A percentile compares a stretch with the other conserved stretches of the same genome.
These are phyloP conservation scores for Mastacembelus armatus DNA, from an alignment of 2,797 vertebrate species.

Conservation along the genomic window DNA sequence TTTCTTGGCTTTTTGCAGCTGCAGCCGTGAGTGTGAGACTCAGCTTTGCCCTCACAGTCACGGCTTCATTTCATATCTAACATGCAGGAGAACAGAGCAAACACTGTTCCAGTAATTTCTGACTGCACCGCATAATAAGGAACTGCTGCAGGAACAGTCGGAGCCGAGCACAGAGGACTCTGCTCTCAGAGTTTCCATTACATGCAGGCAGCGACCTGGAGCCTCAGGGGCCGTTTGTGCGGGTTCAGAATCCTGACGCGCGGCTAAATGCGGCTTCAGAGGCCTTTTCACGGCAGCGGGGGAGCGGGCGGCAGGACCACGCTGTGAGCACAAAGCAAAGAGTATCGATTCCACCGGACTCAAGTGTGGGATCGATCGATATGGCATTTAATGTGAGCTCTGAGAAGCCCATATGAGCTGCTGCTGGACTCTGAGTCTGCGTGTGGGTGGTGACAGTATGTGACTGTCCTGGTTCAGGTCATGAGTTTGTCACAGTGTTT, in stretches of 20 bases:
- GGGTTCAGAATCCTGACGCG: conserved; percentile 31
- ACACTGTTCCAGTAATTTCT: not conserved
- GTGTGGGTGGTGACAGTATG: not conserved
- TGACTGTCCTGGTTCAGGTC: not conserved
- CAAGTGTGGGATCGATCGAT: conserved; percentile 52
- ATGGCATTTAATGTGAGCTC: conserved; percentile 61
- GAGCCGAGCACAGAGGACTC: not conserved
- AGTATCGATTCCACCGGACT: conserved; percentile 57
- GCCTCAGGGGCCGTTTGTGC: conserved; percentile 40
- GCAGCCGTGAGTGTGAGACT: not conserved
- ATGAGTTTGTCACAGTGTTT: too few species aligned
- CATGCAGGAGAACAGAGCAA: not conserved
- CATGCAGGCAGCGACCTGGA: not conserved
- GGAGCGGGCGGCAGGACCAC: conserved; percentile 25
- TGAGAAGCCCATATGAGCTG: conserved; percentile 33
- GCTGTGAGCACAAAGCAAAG: conserved; percentile 60
- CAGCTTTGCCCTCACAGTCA: not conserved
- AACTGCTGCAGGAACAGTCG: not conserved
- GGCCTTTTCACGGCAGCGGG: conserved; percentile 35
- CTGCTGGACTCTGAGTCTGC: conserved; percentile 15
- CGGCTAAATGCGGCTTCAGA: conserved; percentile 30
- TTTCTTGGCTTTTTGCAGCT: too few species aligned
- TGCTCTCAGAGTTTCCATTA: conserved; percentile 1
- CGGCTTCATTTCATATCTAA: too few species aligned
- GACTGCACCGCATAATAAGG: not conserved